phyloP scores from a whole-genome alignment of 1,140 invertebrate genomes.

The Plodia interpunctella region DNA sequence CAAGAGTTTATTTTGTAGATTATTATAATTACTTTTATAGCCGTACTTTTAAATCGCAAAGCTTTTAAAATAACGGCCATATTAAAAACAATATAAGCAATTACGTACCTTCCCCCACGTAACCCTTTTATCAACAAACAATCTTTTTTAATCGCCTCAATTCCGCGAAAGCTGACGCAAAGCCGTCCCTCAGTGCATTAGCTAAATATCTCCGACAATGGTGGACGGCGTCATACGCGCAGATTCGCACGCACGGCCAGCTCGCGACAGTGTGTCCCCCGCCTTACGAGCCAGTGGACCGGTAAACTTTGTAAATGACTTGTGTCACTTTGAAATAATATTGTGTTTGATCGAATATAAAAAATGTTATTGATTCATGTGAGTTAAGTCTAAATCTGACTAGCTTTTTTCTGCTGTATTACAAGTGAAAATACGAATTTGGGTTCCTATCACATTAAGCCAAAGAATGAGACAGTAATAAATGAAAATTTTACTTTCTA shows the following conservation, averaged over 20 bases:
- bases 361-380: slow-evolving; percentile 8
- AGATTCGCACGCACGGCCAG: slow-evolving; percentile 41
- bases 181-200: slow-evolving; percentile 28
- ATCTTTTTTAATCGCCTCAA: slow-evolving; percentile 33
- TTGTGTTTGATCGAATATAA: background rate
- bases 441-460: too few relatives aligned
- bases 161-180: slow-evolving; percentile 26
- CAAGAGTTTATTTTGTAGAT: too few relatives aligned
- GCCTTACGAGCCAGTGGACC: slow-evolving; percentile 23
- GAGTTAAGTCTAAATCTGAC: background rate
- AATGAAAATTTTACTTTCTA: too few relatives aligned
- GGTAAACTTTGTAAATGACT: slow-evolving; percentile 6
- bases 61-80: background rate
- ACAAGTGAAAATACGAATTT: too few relatives aligned
- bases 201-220: slow-evolving; percentile 41
- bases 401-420: too few relatives aligned
- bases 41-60: too few relatives aligned
- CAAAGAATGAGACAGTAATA: too few relatives aligned
- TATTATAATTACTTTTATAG: too few relatives aligned
- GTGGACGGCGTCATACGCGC: slow-evolving; percentile 26
- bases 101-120: background rate
- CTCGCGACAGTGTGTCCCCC: slow-evolving; percentile 34
- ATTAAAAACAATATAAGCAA: slow-evolving; percentile 3
- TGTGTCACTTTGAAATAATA: slow-evolving; percentile 1
- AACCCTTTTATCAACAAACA: slow-evolving; percentile 22